Evolutionary conservation across 2,888 invertebrate genomes (phyloP).

Genomic region (Calephelis perditalis): DNA sequence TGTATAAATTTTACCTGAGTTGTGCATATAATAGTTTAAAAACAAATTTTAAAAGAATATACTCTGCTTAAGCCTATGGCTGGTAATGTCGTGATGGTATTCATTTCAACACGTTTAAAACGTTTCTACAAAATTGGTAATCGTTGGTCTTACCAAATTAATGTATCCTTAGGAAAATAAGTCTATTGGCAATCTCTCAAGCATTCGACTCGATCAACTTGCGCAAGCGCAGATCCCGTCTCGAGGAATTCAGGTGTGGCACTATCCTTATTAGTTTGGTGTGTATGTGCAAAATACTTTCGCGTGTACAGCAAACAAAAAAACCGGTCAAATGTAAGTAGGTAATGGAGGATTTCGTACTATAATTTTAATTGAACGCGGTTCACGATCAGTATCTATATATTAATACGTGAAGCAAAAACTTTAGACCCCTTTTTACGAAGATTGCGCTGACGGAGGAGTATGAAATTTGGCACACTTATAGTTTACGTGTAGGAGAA

Average conservation of each 20-base stretch:
- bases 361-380: too few relatives aligned
- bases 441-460: too few relatives aligned
- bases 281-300: slow-evolving; percentile 24
- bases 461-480: too few relatives aligned
- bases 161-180: slow-evolving; percentile 7
- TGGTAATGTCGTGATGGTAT: too few relatives aligned
- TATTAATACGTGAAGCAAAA: too few relatives aligned
- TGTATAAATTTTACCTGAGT: too few relatives aligned
- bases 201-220: slow-evolving; percentile 29
- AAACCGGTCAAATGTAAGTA: not conserved
- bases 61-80: too few relatives aligned
- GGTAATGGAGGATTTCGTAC: not conserved
- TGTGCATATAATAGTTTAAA: too few relatives aligned
- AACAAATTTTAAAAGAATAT: too few relatives aligned
- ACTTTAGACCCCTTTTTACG: too few relatives aligned
- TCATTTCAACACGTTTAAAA: not conserved
- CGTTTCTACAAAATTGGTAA: not conserved
- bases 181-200: slow-evolving; percentile 6
- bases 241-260: slow-evolving; percentile 54
- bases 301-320: not conserved
- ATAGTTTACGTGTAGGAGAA: too few relatives aligned
- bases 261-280: slow-evolving; percentile 26
- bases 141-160: slow-evolving; percentile 2
- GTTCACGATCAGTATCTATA: too few relatives aligned
- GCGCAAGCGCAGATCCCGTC: slow-evolving; percentile 45